Evolutionary conservation across 1,140 invertebrate genomes (phyloP).

Genomic region (Berghia stephanieae): DNA sequence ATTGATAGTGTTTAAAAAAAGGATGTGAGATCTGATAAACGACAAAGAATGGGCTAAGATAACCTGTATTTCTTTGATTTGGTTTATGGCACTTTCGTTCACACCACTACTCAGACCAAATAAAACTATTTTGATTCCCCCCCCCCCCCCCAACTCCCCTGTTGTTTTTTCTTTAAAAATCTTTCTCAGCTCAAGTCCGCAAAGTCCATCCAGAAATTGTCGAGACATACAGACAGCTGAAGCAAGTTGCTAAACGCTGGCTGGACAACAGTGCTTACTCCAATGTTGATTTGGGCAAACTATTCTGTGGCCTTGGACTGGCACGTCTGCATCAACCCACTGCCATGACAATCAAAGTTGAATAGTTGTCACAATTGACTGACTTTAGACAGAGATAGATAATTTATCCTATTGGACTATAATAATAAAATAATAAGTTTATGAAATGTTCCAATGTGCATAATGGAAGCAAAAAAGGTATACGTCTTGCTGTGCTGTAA

Average conservation of each 20-base stretch:
- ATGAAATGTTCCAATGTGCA: background rate
- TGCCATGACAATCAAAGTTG: too few relatives aligned
- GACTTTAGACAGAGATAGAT: constrained; percentile 17
- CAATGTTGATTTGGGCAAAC: constrained; percentile 72
- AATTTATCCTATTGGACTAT: background rate
- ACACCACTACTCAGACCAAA: background rate
- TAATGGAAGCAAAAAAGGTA: background rate
- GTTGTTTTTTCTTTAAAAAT: constrained; percentile 17
- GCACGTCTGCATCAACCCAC: too few relatives aligned
- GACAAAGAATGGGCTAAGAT: constrained; percentile 12
- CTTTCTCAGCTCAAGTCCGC: constrained; percentile 42
- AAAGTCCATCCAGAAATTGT: constrained; percentile 34
- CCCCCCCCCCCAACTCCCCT: background rate
- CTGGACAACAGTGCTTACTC: constrained; percentile 76
- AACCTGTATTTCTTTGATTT: background rate
- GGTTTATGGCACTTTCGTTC: background rate
- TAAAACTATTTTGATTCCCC: constrained; percentile 14
- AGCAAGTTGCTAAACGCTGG: constrained; percentile 72
- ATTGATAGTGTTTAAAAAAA: background rate
- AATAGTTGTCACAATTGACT: too few relatives aligned
- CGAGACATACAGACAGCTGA: constrained; percentile 70
- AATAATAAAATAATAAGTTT: background rate
- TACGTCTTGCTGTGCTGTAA: too few relatives aligned
- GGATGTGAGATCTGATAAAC: background rate
- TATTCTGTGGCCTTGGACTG: constrained; percentile 67